Evolutionary conservation across 2,888 invertebrate species (phyloP), one percentile per base, ranked within the genome.

Genomic region (Ceramica pisi): DNA sequence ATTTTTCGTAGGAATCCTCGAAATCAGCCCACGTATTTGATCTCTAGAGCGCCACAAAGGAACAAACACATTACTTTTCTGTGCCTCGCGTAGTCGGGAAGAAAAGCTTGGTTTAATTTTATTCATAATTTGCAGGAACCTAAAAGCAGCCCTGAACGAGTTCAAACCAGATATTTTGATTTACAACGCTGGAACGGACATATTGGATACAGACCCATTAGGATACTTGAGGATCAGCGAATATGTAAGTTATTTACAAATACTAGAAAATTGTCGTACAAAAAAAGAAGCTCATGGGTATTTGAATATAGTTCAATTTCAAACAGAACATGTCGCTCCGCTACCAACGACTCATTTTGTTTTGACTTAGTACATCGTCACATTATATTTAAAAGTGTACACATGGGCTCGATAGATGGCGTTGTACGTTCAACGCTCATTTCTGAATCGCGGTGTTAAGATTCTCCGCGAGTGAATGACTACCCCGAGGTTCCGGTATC

Each of bases 161-260:
- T 98, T 98, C 89, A 94, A 94, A 65, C 98, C 99, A 0, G 97
- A 99, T 89, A 95, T 99, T 35, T 94, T 99, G 59, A 97, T 99
- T n/a, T 99, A 98, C 93, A 99, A 99, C 93, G 99, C 99, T n/a
- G 99, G 99, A 0, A 99, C 99, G 0, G 99, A 99, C 91, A 96
- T 98, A 46, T 92, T 99, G 50, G 96, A 97, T 73, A 97, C 97
- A 0, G 99, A 99, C 92, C 97, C 97, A 0, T 94, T 99, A 9
- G 99, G 99, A 0, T 93, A 96, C 61, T 93, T 99, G 87, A 94
- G 96, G 8, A 96, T 99, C 65, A 97, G 97, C 63, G 96, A 97
- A 81, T 93, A 97, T 92, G 98, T 98, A 91, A 91, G 92, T 89
- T 10, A 31, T 51, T 12, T 35, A 23, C 0, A 12, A 31, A 35